A percentile compares a stretch with the other conserved stretches of the same genome.
These are phyloP conservation scores for Copidosoma aretas DNA, from an alignment of 2,888 invertebrate species.

Conservation along the genomic window DNA sequence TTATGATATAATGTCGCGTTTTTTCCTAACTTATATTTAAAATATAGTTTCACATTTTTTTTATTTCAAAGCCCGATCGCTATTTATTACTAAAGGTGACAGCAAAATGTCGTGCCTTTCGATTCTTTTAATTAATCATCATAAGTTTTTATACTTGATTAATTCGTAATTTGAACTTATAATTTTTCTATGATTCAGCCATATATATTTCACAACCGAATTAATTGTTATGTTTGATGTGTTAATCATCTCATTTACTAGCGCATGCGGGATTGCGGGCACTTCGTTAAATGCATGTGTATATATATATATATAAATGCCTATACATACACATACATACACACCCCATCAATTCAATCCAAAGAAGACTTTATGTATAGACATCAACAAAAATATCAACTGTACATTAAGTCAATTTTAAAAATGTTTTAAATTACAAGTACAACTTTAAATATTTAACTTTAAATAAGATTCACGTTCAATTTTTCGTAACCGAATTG, in stretches of 20 bases:
- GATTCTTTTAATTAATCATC: conserved; percentile 18
- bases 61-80: conserved; percentile 22
- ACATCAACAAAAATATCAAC: conserved; percentile 11
- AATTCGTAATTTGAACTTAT: conserved; percentile 19
- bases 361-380: conserved; percentile 25
- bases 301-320: too few relatives aligned
- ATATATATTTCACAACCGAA: conserved; percentile 57
- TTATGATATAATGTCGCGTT: conserved; percentile 28
- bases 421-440: conserved; percentile 17
- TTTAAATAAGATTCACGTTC: conserved; percentile 1
- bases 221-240: too few relatives aligned
- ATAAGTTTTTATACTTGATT: conserved; percentile 22
- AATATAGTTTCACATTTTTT: conserved; percentile 30
- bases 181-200: conserved; percentile 16
- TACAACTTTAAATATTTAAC: conserved; percentile 20
- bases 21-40: conserved; percentile 31
- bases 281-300: not conserved
- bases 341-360: conserved; percentile 24
- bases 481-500: too few relatives aligned
- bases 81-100: too few relatives aligned
- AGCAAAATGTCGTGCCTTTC: conserved; percentile 22
- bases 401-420: conserved; percentile 17
- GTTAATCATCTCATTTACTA: conserved; percentile 25
- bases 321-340: not conserved
- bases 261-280: conserved; percentile 12